Base-by-base conservation (phyloP, 2,797 vertebrate genomes). In the Cynopterus sphinx region DNA sequence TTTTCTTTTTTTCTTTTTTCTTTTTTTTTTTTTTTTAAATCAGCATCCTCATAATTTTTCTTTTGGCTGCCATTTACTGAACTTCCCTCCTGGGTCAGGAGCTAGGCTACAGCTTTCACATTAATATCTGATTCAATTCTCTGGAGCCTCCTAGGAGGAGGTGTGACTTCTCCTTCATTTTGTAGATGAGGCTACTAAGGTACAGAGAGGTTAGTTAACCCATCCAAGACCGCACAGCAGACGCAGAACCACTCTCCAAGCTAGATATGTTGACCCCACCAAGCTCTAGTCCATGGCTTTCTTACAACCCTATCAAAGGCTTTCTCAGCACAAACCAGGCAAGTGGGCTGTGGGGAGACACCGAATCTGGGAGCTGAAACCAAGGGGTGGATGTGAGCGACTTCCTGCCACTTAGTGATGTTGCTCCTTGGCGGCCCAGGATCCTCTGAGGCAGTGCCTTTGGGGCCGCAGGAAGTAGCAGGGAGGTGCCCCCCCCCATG, bases 341-440 rank as follows among this genome's bases (percentile, higher is more conserved):
- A 0, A 10, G 22, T 0, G 17, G 74, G 59, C 41, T 13, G 10
- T 1, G 16, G 0, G 9, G 19, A 1, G 11, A 36, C n/a, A 39
- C 53, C 0, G 3, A 21, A 22, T 2, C 1, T 77, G 70, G 61
- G 61, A 17, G 43, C 71, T 49, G 36, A 46, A 55, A 46, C 22
- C 10, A 21, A 11, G 21, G 0, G 2, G 6, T 2, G 36, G 11
- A 4, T 17, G 12, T 6, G 21, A 61, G n/a, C 8, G 5, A 49
- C n/a, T 43, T 36, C 57, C 6, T 43, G 31, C 67, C 19, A 5
- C n/a, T 33, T 33, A 21, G 26, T 0, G 5, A 21, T 0, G 12
- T 10, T 31, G 24, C 43, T 31, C 57, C 77, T 15, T 5, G 0
- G 70, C 0, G 1, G 59, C 2, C 63, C 26, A 1, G 78, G 6